These are phyloP conservation scores for Nannoperca australis DNA, from an alignment of 2,797 vertebrate species.

Conservation along the genomic window DNA sequence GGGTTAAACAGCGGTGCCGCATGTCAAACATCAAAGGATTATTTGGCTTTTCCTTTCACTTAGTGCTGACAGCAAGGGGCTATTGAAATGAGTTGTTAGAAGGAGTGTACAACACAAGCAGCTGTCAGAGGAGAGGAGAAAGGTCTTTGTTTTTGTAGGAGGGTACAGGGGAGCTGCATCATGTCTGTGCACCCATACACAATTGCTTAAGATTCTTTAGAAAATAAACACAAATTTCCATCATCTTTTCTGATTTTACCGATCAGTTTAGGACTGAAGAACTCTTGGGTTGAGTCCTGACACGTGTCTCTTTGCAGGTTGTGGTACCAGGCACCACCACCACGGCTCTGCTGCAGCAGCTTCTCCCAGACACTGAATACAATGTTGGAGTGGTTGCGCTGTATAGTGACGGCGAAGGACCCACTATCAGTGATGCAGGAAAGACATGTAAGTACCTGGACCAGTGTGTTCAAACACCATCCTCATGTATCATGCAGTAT, in stretches of 20 bases:
- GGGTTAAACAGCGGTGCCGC: constrained; percentile 19
- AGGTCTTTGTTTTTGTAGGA: constrained; percentile 11
- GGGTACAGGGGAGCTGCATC: not conserved
- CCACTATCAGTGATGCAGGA: constrained; percentile 85
- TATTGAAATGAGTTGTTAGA: constrained; percentile 36
- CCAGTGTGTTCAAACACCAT: not conserved
- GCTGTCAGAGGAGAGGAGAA: constrained; percentile 41
- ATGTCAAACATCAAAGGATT: constrained; percentile 65
- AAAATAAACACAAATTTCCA: not conserved
- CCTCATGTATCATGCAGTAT: not conserved
- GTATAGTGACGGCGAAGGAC: constrained; percentile 94
- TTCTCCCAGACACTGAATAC: constrained; percentile 92
- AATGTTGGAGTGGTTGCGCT: constrained; percentile 91
- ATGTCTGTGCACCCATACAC: not conserved
- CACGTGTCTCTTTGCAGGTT: constrained; percentile 79
- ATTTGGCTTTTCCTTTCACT: constrained; percentile 55
- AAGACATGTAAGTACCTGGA: constrained; percentile 90
- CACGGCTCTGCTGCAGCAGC: constrained; percentile 88
- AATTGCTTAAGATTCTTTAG: not conserved
- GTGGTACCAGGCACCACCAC: constrained; percentile 90
- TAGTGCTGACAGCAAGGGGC: constrained; percentile 47
- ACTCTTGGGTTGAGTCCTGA: not conserved
- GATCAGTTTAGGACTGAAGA: not conserved
- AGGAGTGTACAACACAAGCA: constrained; percentile 42
- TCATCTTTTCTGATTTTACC: not conserved